Percentiles rank a stretch among this genome's conserved stretches.
These are phyloP conservation scores for Tetramorium simillimum DNA, from an alignment of 1,140 invertebrate species.

Conservation along the genomic window DNA sequence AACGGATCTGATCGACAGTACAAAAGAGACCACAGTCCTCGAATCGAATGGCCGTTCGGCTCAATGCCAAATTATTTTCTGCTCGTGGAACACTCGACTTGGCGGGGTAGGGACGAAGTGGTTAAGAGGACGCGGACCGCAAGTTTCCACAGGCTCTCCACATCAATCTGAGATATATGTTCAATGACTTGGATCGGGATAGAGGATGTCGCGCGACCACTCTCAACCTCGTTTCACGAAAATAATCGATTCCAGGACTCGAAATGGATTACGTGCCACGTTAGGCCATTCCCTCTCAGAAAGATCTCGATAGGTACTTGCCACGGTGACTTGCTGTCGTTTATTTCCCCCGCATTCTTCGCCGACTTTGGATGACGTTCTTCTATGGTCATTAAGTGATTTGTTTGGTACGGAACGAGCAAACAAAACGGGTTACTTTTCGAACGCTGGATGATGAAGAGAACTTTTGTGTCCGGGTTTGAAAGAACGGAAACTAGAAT, in stretches of 20 bases:
- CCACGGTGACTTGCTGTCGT: not conserved
- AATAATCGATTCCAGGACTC: constrained; percentile 65
- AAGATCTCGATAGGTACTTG: constrained; percentile 29
- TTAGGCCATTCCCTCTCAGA: constrained; percentile 15
- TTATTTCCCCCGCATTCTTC: constrained; percentile 13
- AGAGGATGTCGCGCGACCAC: constrained; percentile 14
- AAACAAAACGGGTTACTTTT: constrained; percentile 43
- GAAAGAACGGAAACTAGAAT: constrained; percentile 57
- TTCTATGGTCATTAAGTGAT: constrained; percentile 36
- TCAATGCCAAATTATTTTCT: constrained; percentile 76
- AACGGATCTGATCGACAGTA: constrained; percentile 66
- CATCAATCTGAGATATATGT: constrained; percentile 67
- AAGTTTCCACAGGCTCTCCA: constrained; percentile 60
- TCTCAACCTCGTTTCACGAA: constrained; percentile 50
- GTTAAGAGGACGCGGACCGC: constrained; percentile 14
- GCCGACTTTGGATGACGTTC: constrained; percentile 4
- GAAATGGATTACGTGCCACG: constrained; percentile 43
- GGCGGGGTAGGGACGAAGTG: not conserved
- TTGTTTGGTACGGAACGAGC: constrained; percentile 23
- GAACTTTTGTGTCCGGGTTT: constrained; percentile 46
- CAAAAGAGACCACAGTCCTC: constrained; percentile 55
- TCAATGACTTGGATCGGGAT: constrained; percentile 56
- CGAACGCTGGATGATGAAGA: constrained; percentile 40
- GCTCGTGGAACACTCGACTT: constrained; percentile 47
- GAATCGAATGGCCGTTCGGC: constrained; percentile 69